phyloP scores from a whole-genome alignment of 2,113 vertebrate species.

The Malaclemys terrapin region DNA sequence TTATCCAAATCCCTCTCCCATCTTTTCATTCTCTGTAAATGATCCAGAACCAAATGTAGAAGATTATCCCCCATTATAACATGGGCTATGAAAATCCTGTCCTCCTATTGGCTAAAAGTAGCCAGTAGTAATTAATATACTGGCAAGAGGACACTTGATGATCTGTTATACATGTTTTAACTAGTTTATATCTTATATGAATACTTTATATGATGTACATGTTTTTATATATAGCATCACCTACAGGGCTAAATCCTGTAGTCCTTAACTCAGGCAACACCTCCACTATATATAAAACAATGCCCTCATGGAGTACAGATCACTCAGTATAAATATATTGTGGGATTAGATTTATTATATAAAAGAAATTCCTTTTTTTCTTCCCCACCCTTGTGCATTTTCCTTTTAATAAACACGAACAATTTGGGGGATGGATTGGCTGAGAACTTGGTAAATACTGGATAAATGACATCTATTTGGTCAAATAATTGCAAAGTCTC shows the following conservation, averaged over 20 bases:
- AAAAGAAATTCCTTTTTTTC: not conserved
- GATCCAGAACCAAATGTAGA: not conserved
- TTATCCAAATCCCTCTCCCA: not conserved
- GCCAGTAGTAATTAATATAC: not conserved
- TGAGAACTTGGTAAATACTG: not conserved
- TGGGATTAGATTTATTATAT: not conserved
- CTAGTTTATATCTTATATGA: not conserved
- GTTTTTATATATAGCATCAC: not conserved
- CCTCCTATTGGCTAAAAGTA: not conserved
- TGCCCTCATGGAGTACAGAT: not conserved
- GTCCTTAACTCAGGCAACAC: not conserved
- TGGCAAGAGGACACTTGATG: not conserved
- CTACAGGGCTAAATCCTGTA: not conserved
- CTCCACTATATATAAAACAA: not conserved
- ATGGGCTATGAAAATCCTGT: not conserved
- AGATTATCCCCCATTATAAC: not conserved
- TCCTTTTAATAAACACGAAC: not conserved
- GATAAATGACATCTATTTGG: not conserved
- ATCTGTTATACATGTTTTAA: not conserved
- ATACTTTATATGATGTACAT: not conserved
- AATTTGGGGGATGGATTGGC: not conserved
- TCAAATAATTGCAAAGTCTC: not conserved
- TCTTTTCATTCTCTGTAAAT: not conserved
- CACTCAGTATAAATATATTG: not conserved
- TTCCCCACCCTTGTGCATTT: not conserved